Percentiles rank a stretch among this genome's conserved stretches.
Conservation (phyloP, 2,797 vertebrate species). For the Coregonus sp. region DNA sequence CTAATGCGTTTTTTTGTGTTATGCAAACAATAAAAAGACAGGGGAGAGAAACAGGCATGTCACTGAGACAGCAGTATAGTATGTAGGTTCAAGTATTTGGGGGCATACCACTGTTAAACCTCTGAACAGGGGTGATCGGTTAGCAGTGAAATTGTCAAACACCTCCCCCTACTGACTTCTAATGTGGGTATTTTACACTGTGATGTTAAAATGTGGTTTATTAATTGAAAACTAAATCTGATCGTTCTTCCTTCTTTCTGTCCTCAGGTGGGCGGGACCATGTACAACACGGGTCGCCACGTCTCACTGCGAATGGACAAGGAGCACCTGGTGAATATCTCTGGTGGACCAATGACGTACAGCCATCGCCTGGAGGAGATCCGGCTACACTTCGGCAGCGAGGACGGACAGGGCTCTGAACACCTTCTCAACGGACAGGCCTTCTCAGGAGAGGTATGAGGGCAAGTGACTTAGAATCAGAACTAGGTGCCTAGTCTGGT, state of each 20-base stretch:
- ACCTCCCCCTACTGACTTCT: not conserved
- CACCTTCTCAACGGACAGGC: conserved; percentile 97
- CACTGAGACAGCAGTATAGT: not conserved
- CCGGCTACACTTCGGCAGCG: conserved; percentile 95
- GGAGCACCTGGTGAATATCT: conserved; percentile 97
- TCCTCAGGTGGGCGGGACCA: conserved; percentile 91
- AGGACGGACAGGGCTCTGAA: conserved; percentile 95
- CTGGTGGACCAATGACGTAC: conserved; percentile 95
- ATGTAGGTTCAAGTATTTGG: not conserved
- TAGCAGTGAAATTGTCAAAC: not conserved
- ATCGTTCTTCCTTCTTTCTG: not conserved
- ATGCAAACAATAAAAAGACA: conserved; percentile 18
- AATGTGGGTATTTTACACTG: not conserved
- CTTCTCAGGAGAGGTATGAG: conserved; percentile 94
- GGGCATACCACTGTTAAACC: not conserved
- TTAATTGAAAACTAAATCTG: not conserved
- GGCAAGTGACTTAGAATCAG: not conserved
- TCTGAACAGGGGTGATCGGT: not conserved
- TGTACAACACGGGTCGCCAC: conserved; percentile 98
- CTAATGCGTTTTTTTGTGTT: not conserved
- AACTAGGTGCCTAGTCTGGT: not conserved
- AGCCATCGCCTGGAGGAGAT: conserved; percentile 97
- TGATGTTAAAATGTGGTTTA: not conserved
- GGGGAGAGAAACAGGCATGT: not conserved
- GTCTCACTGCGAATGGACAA: conserved; percentile 96